A percentile compares a stretch with the other conserved stretches of the same genome.
phyloP scores from a whole-genome alignment of 2,888 invertebrate genomes.

The Anaspis maculata region DNA sequence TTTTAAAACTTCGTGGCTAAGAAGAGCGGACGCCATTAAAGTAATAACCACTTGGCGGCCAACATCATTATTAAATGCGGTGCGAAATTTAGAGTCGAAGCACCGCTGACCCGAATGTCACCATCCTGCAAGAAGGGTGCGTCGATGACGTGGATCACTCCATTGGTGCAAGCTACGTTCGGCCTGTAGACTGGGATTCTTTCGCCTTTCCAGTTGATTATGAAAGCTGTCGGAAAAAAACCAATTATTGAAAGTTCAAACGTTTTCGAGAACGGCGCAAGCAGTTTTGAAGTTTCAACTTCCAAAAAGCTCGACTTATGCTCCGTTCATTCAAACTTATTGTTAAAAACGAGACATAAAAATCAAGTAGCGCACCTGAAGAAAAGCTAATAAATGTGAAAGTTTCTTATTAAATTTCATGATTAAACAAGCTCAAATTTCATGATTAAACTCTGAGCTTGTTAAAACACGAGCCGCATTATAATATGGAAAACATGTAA shows the following conservation, averaged over 20 bases:
- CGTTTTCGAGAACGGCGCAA: background rate
- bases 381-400: too few species aligned
- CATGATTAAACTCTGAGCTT: too few species aligned
- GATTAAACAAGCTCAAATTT: too few species aligned
- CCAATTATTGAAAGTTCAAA: background rate
- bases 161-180: constrained; percentile 92
- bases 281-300: too few species aligned
- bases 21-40: constrained; percentile 17
- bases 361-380: too few species aligned
- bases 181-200: constrained; percentile 80
- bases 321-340: too few species aligned
- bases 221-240: constrained; percentile 54
- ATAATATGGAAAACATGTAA: too few species aligned
- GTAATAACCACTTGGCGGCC: constrained; percentile 30
- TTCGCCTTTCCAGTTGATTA: constrained; percentile 76
- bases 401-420: too few species aligned
- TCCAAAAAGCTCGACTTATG: too few species aligned
- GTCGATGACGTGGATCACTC: constrained; percentile 91
- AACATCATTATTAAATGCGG: constrained; percentile 40
- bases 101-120: constrained; percentile 65
- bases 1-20: constrained; percentile 7
- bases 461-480: too few species aligned
- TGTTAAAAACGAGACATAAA: too few species aligned
- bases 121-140: constrained; percentile 74
- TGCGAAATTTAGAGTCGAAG: constrained; percentile 25